Conservation (phyloP, 2,113 vertebrate species). For the Pavo muticus region DNA sequence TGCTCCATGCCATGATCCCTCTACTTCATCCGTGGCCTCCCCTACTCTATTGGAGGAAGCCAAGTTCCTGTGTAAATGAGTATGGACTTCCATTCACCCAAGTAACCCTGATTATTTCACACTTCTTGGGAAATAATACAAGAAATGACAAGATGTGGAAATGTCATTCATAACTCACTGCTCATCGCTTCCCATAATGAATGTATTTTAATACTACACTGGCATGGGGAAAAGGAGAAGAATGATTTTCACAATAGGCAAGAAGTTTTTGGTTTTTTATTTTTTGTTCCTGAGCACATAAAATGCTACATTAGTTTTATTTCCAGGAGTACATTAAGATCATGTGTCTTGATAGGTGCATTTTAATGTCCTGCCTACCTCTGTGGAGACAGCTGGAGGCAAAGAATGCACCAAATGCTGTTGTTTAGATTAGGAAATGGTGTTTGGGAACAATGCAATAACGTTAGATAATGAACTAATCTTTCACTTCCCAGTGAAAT, state of each 20-base stretch:
- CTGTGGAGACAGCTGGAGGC: neutral
- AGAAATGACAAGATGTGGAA: neutral
- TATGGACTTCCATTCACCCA: neutral
- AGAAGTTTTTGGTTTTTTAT: neutral
- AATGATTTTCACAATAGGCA: neutral
- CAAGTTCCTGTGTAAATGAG: neutral
- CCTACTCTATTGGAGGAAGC: neutral
- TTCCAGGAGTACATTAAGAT: slow-evolving; percentile 22
- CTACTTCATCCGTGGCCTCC: neutral
- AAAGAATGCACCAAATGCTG: neutral
- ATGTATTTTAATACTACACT: neutral
- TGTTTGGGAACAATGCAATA: neutral
- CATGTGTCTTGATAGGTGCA: neutral
- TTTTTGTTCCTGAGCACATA: neutral
- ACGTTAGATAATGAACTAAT: slow-evolving; percentile 1
- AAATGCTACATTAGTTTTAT: slow-evolving; percentile 50
- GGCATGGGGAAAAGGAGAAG: neutral
- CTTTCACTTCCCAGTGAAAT: neutral
- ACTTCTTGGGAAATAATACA: neutral
- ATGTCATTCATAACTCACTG: neutral
- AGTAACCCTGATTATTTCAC: neutral
- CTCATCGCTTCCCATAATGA: neutral
- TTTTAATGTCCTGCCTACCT: slow-evolving; percentile 29
- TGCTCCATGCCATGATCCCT: neutral
- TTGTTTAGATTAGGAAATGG: neutral